Base-by-base conservation (phyloP, 2,797 vertebrate species). In the Cyprinodon diabolis region DNA sequence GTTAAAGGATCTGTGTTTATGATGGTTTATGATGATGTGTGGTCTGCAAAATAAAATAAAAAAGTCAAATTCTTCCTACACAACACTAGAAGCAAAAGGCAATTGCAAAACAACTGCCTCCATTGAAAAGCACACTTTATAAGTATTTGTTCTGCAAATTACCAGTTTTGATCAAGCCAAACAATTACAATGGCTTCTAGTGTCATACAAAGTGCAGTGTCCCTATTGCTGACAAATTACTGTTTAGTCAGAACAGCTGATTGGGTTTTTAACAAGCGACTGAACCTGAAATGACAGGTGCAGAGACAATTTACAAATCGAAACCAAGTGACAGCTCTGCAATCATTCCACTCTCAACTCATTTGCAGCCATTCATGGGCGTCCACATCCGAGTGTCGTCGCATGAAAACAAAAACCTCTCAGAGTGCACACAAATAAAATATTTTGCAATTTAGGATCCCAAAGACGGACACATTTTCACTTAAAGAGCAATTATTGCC, bases 251-350 rank as follows among this genome's bases (percentile, higher is more conserved):
- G 81, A 80, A 63, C 70, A 23, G 52, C 55, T 88, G 84, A 89
- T 90, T 91, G 83, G 70, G 43, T 72, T 82, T 86, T 73, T 73
- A 87, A 84, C 74, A 72, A 81, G 62, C 70, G 60, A 68, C 76
- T 83, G 81, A 91, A 90, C 77, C 85, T 79, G 86, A 89, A 89
- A 87, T 81, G 88, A 89, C 85, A 87, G 90, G 82, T 89, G 86
- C 43, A 76, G 45, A 82, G 83, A 87, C 84, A 81, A 87, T 90
- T 91, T 90, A 78, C 80, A 51, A 84, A 89, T 85, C 79, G 56
- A 85, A 87, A 84, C 80, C 69, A 71, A 75, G 84, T 74, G 86
- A 91, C 89, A 89, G 90, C 88, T 83, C 80, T 78, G 82, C 85
- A 92, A 89, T 91, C 85, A 91, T 75, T 66, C 49, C 4, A 55